Conservation (phyloP, 2,888 invertebrate genomes). For the Caprella mutica region DNA sequence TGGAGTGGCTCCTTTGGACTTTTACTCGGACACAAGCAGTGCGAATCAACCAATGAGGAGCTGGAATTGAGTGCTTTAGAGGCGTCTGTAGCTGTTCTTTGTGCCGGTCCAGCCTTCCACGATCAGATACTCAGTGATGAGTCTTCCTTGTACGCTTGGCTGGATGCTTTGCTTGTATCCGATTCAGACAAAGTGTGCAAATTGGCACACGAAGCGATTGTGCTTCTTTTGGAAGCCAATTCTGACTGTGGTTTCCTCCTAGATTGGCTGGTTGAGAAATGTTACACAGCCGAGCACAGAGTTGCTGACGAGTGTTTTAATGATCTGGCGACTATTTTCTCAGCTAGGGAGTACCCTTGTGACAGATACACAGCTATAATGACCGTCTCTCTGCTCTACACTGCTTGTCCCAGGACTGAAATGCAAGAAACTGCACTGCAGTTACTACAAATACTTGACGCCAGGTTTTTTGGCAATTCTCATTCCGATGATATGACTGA, state of each 20-base stretch:
- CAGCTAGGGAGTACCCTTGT: slow-evolving; percentile 91
- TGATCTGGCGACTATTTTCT: slow-evolving; percentile 90
- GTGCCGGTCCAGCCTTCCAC: slow-evolving; percentile 92
- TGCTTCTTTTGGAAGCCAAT: slow-evolving; percentile 85
- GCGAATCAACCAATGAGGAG: too few relatives aligned
- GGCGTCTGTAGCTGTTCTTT: slow-evolving; percentile 91
- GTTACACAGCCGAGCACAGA: slow-evolving; percentile 80
- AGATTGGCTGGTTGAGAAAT: slow-evolving; percentile 96
- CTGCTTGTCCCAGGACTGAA: slow-evolving; percentile 79
- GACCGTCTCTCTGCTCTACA: slow-evolving; percentile 91
- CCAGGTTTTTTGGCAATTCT: slow-evolving; percentile 75
- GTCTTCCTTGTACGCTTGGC: slow-evolving; percentile 74
- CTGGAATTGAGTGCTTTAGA: slow-evolving; percentile 51
- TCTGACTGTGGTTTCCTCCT: slow-evolving; percentile 79
- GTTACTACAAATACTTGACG: slow-evolving; percentile 81
- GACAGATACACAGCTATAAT: slow-evolving; percentile 96
- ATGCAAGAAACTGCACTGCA: slow-evolving; percentile 92
- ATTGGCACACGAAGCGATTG: slow-evolving; percentile 84
- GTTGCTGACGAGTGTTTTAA: slow-evolving; percentile 95
- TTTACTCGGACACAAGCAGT: too few relatives aligned
- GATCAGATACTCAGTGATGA: slow-evolving; percentile 73
- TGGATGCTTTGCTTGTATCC: slow-evolving; percentile 77
- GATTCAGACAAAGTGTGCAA: slow-evolving; percentile 49
- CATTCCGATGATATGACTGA: slow-evolving; percentile 26
- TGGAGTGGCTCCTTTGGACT: slow-evolving; percentile 88